Conservation (phyloP, 2,797 vertebrate species). For the Thaleichthys pacificus region DNA sequence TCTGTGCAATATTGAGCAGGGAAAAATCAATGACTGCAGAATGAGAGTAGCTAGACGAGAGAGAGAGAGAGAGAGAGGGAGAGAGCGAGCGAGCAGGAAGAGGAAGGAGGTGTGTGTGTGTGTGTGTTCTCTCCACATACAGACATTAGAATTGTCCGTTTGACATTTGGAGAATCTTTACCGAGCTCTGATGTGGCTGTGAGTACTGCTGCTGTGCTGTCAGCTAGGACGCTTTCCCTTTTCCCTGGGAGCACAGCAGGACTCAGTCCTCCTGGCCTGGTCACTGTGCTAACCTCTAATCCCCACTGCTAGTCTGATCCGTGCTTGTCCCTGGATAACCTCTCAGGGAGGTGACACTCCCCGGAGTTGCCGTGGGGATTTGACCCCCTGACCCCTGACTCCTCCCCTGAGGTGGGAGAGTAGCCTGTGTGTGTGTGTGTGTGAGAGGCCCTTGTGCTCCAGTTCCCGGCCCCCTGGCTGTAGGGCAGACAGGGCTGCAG, state of each 20-base stretch:
- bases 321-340: slow-evolving; percentile 6
- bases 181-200: neutral
- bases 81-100: neutral
- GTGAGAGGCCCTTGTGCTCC: neutral
- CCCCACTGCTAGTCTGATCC: slow-evolving; percentile 6
- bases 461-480: slow-evolving; percentile 6
- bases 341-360: slow-evolving; percentile 12
- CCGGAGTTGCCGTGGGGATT: slow-evolving; percentile 13
- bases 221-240: neutral
- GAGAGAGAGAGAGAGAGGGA: slow-evolving; percentile 11
- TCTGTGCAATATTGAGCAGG: slow-evolving; percentile 71
- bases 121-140: neutral
- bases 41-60: slow-evolving; percentile 53
- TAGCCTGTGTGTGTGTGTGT: neutral
- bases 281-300: neutral
- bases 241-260: neutral
- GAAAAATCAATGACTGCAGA: slow-evolving; percentile 75
- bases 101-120: neutral
- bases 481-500: slow-evolving; percentile 7
- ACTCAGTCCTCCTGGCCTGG: neutral
- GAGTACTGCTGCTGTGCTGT: too few species aligned
- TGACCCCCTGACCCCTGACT: slow-evolving; percentile 38
- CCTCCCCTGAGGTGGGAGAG: neutral
- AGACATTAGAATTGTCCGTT: neutral
- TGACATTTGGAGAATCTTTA: slow-evolving; percentile 53